Base-by-base conservation (phyloP, 2,888 invertebrate genomes). In the Athalia rosae region DNA sequence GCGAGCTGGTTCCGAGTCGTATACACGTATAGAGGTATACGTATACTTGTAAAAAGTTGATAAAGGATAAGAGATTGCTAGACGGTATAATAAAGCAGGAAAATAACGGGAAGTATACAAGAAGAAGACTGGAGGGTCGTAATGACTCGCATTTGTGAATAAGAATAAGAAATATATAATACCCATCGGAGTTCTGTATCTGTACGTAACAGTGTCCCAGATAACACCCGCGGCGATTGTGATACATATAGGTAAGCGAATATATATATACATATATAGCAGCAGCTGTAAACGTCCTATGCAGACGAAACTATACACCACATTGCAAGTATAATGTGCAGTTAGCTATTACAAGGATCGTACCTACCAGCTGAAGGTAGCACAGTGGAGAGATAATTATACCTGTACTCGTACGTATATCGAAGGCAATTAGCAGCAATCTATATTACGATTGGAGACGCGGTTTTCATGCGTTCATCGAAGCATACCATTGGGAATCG, bases 361-460 rank as follows among this genome's bases (percentile, higher is more conserved):
- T 28, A 28, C 1, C 28, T 2, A 28, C 28, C 28, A 9, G 67
- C 11, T 59, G n/a, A n/a, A 59, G 9, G 53, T 53, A n/a, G 13
- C n/a, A 13, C 6, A 67, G 50, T 11, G 11, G 9, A 48, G 9
- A 41, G 67, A 67, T 67, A 74, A 74, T 74, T 74, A 74, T 74
- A 74, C 74, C 61, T 58, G 71, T 71, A 59, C 71, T 58, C 71
- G 67, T 63, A 41, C 9, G 43, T 71, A 71, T 85, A 86, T 87
- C 86, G 83, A 80, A 80, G 80, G 83, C 85, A 87, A 87, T 87
- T 87, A 87, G 87, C 82, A 76, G 81, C 81, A 82, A 83, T 83
- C 80, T 83, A 73, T 78, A 79, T 77, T 73, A 79, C 82, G 85
- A 87, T 87, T 87, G 87, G 85, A 84, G 84, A 85, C 77, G 69